Conservation (phyloP, 2,113 vertebrate genomes). For the Fulica atra region DNA sequence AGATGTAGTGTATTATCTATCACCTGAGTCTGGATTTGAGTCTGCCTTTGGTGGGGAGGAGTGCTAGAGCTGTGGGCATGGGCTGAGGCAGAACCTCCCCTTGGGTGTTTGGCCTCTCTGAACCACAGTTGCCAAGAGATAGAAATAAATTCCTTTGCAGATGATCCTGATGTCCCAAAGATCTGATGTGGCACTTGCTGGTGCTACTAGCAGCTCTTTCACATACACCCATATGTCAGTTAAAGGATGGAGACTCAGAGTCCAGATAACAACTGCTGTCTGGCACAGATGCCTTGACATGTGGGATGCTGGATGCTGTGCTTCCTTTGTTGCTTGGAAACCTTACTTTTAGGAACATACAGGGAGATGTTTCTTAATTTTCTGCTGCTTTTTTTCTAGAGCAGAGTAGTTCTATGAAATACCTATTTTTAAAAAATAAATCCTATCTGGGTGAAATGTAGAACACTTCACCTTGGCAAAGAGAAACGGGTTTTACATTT, state of each 20-base stretch:
- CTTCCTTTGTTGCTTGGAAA: background rate
- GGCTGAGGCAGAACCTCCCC: background rate
- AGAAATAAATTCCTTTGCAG: background rate
- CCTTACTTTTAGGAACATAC: background rate
- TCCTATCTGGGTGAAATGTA: background rate
- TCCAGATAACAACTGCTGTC: background rate
- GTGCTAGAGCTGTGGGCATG: background rate
- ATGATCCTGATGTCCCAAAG: background rate
- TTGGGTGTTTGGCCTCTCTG: background rate
- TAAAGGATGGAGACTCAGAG: background rate
- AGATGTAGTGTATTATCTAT: background rate
- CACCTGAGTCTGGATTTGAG: background rate
- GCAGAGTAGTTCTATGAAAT: background rate
- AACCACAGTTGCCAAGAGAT: background rate
- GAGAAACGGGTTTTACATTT: background rate
- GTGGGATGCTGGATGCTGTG: accelerated
- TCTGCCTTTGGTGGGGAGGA: background rate
- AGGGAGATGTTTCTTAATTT: background rate
- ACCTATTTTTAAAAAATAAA: background rate
- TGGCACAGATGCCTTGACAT: background rate
- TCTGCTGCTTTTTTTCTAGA: background rate
- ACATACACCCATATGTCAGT: no score
- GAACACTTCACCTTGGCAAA: background rate
- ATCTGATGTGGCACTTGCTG: background rate
- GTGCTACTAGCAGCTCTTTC: background rate